Evolutionary conservation across 1,140 invertebrate genomes (phyloP), one percentile per base, ranked within the genome.

Genomic region (Magallana gigas): DNA sequence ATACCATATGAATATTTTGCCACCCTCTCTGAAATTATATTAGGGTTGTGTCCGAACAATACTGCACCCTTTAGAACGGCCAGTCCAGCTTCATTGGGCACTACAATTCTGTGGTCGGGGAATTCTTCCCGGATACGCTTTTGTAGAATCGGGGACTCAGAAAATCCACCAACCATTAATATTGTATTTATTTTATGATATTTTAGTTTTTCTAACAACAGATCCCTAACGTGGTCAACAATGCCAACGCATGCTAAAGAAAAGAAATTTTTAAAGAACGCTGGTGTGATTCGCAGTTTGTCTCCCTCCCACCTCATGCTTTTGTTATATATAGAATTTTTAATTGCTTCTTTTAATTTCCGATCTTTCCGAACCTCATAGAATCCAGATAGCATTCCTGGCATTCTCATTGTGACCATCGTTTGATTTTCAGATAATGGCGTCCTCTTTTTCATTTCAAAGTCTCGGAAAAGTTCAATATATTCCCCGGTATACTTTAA

Each of bases 121-220:
- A 89, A 88, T 36, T 23, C 60, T 23, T 71, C 48, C 23, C 87
- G 85, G 11, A 90, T 62, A 16, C 12, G 59, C 0, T 88, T 58
- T 59, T 88, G 90, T 1, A 90, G 58, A n/a, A 89, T 86, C 1
- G 64, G 85, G 1, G 86, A 88, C 80, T 90, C 90, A 2, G 88
- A 87, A 36, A 90, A 90, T 7, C 88, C 90, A 68, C 90, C 90
- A 48, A 90, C 90, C 85, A 90, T 87, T 16, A 90, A 48, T 57
- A 90, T 89, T 36, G 48, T 84, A 6, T 85, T 2, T 18, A 85
- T 85, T 1, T 71, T 71, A 57, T 8, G 36, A 1, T 85, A 29
- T 16, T 57, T 12, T 7, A 83, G 57, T 82, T 89, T n/a, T 18
- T 59, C 16, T 5, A 89, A 80, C 6, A 89, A 80, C 8, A 90